Base-by-base conservation (phyloP, 1,140 invertebrate species). In the Danaus plexippus region DNA sequence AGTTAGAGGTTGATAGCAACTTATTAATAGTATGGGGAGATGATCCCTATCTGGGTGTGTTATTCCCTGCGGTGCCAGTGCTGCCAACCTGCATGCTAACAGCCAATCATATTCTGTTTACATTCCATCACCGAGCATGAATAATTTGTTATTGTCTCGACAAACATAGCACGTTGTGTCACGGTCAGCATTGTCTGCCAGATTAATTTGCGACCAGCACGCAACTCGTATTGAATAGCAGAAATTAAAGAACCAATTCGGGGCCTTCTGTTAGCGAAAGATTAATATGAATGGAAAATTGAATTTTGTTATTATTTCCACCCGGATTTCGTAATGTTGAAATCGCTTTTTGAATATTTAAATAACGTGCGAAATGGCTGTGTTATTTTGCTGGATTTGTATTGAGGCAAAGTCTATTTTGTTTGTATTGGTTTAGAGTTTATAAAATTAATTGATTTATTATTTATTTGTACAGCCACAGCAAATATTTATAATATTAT, bases 21-120 rank as follows among this genome's bases (percentile, higher is more conserved):
- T 83, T 77, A 74, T 75, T 83, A 83, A 79, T 79, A 79, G 76
- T 66, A 69, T 66, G 70, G 79, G 82, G 80, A 75, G 77, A 73
- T 81, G 71, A 82, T 77, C 78, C 74, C 69, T 66, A 55, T 53
- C 61, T 63, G 55, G 55, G 55, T 51, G 55, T 15, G 32, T 43
- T 43, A 48, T 57, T 49, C 55, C 55, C 18, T 43, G 48, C 22
- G 22, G 22, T 32, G 22, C 22, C 22, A 43, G 55, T 45, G 45
- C 62, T 63, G 58, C 65, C 69, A 68, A 69, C 73, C 72, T 68
- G 64, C 74, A 80, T 77, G 76, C 71, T 84, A 84, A 85, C 84
- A 82, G 76, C 80, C 84, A 87, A 87, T 87, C 81, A 87, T 87
- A 83, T 83, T 84, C 80, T 87, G 84, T 87, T 87, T 87, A 87